Evolutionary conservation across 2,113 vertebrate genomes (phyloP).

Genomic region (Ceyx cyanopectus): DNA sequence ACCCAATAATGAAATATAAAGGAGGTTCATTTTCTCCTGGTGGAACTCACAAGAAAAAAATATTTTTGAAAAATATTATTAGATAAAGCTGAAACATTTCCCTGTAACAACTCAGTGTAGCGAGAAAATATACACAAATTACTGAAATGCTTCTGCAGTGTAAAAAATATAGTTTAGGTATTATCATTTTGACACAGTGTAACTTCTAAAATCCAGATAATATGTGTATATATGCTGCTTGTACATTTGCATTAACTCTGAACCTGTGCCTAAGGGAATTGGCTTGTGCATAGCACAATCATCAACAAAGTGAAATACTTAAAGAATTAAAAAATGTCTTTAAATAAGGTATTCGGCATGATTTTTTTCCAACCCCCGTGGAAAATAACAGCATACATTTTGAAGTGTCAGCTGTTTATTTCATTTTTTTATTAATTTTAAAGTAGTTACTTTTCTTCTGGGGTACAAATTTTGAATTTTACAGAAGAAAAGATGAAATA

Average conservation of each 20-base stretch:
- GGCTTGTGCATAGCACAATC: not conserved
- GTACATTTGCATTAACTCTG: not conserved
- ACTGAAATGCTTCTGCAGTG: not conserved
- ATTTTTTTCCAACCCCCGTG: not conserved
- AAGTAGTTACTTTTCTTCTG: not conserved
- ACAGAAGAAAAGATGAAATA: not conserved
- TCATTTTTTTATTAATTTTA: not conserved
- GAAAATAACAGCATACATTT: not conserved
- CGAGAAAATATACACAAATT: not conserved
- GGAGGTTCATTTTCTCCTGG: not conserved
- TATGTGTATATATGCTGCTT: not conserved
- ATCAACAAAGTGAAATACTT: not conserved
- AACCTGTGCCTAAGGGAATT: not conserved
- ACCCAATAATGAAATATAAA: constrained; percentile 14
- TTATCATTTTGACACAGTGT: not conserved
- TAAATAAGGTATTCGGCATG: not conserved
- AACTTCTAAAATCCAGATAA: not conserved
- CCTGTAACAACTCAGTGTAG: not conserved
- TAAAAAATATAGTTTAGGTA: not conserved
- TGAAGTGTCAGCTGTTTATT: not conserved
- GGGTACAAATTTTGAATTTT: not conserved
- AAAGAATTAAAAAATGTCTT: not conserved
- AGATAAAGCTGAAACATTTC: not conserved
- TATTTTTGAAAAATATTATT: not conserved
- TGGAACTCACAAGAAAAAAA: not conserved